Evolutionary conservation across 1,140 invertebrate species (phyloP).

Genomic region (Zelostemma sp.): DNA sequence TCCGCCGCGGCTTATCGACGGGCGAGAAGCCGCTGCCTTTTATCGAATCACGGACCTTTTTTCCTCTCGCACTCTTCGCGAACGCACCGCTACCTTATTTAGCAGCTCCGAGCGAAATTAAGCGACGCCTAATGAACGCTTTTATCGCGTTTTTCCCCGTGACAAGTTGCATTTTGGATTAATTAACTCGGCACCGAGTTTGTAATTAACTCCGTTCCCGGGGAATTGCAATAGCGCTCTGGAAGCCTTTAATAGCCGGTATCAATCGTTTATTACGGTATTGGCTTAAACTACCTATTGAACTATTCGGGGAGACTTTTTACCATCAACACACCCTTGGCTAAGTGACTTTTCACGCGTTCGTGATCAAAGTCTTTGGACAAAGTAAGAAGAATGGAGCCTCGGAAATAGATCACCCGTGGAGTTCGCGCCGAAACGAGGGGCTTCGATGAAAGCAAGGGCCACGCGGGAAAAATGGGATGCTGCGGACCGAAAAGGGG

Average conservation of each 20-base stretch:
- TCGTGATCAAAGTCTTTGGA: constrained; percentile 41
- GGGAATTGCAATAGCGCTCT: too few species aligned
- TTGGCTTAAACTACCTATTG: constrained; percentile 21
- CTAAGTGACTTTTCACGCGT: constrained; percentile 58
- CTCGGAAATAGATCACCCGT: constrained; percentile 38
- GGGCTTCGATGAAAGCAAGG: constrained; percentile 8
- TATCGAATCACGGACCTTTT: constrained; percentile 21
- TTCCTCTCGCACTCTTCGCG: constrained; percentile 7
- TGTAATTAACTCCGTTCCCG: too few species aligned
- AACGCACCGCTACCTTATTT: constrained; percentile 31
- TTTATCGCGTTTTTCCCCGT: constrained; percentile 17
- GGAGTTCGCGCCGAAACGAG: constrained; percentile 23
- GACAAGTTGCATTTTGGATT: too few species aligned
- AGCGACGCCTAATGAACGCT: constrained; percentile 29
- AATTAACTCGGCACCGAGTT: too few species aligned
- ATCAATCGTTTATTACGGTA: constrained; percentile 25
- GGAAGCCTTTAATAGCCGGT: constrained; percentile 28
- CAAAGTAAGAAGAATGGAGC: constrained; percentile 27
- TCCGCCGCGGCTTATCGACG: constrained; percentile 24
- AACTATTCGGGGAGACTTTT: background rate
- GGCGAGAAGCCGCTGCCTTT: constrained; percentile 19
- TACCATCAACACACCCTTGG: constrained; percentile 27
- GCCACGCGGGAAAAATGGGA: constrained; percentile 13
- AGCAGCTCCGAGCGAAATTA: constrained; percentile 28
- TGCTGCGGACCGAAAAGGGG: too few species aligned